A percentile compares a stretch with the other conserved stretches of the same genome.
phyloP scores from a whole-genome alignment of 2,888 invertebrate species.

The Clistopyga incitator region DNA sequence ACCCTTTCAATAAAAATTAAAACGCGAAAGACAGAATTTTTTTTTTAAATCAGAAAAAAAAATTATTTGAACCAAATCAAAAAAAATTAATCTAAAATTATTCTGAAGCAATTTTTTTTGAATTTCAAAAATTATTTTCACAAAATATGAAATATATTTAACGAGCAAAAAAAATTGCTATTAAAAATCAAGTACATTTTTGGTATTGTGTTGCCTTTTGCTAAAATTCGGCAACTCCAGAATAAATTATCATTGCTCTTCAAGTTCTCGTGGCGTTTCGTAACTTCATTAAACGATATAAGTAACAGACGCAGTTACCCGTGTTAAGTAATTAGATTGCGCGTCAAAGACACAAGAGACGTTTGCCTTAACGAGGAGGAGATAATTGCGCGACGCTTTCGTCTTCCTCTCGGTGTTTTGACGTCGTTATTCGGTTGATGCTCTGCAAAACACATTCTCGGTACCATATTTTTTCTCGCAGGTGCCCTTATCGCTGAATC shows the following conservation, averaged over 20 bases:
- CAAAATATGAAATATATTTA: no score
- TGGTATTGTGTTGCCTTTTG: no score
- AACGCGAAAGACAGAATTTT: not conserved
- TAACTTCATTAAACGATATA: constrained; percentile 19
- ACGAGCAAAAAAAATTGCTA: no score
- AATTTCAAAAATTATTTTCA: no score
- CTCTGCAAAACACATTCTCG: constrained; percentile 6
- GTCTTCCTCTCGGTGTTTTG: not conserved
- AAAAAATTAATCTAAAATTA: no score
- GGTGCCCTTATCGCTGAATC: constrained; percentile 4
- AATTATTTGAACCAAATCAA: no score
- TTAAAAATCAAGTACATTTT: not conserved
- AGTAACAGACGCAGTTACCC: not conserved
- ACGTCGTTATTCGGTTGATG: constrained; percentile 30
- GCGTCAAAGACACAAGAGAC: not conserved
- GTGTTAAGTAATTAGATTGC: constrained; percentile 36
- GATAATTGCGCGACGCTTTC: not conserved
- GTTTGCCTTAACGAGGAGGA: not conserved
- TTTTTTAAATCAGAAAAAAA: no score
- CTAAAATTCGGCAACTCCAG: not conserved
- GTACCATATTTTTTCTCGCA: not conserved
- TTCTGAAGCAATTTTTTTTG: no score
- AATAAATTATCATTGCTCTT: constrained; percentile 32
- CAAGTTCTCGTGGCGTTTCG: not conserved
- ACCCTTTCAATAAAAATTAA: not conserved